Base-by-base conservation (phyloP, 1,140 invertebrate species). In the Papilio polyxenes region DNA sequence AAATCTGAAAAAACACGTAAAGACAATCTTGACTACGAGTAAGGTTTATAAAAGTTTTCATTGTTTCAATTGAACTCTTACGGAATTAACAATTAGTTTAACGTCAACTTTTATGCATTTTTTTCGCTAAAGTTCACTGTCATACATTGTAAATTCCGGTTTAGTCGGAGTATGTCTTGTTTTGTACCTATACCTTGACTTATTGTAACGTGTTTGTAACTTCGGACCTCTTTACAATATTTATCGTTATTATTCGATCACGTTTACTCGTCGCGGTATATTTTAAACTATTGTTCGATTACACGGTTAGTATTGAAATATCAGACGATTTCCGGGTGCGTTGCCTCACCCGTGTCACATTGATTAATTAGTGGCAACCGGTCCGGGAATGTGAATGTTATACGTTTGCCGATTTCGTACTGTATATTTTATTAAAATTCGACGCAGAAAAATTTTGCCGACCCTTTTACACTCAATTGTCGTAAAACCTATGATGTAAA, bases 261-360 rank as follows among this genome's bases (percentile, higher is more conserved):
- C 78, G 78, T 80, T 65, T 80, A 69, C 59, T 72, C 31, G 62
- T 51, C 40, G n/a, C 40, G 56, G 59, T 80, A 59, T 23, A 69
- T 51, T 62, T 44, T 40, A 65, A 69, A 49, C 44, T n/a, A 53
- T 77, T 77, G 87, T 87, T 82, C 83, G 84, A 85, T 83, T 82
- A 84, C 84, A 84, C 82, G 85, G 81, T 87, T 84, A 86, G 88
- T 89, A 90, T 87, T 87, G 86, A 89, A 90, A 90, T 88, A 87
- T 91, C 89, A 87, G 86, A 86, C 83, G 85, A 83, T 89, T 92
- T 89, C 88, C 87, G 84, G 85, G 82, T 84, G 80, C 85, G 82
- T 87, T 83, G 85, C 40, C 85, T 85, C 53, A 48, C 53, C 51
- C 48, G 79, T 74, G 84, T 85, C 81, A 83, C 75, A 75, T 82